Percentiles rank a stretch among this genome's conserved stretches.
Evolutionary conservation across 2,113 vertebrate genomes (phyloP).

Genomic region (Eleginops maclovinus): DNA sequence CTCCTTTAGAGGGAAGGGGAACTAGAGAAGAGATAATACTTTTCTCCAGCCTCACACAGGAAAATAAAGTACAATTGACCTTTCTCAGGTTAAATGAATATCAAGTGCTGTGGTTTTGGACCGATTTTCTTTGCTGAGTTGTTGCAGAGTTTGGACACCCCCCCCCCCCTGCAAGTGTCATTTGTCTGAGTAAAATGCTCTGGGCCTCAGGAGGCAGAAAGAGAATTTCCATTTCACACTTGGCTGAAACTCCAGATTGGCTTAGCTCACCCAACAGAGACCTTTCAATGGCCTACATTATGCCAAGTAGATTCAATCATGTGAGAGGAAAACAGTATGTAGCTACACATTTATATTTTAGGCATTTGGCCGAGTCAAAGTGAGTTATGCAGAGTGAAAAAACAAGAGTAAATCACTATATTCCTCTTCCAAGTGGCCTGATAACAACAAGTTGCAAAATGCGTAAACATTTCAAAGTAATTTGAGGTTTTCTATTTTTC

Average conservation of each 20-base stretch:
- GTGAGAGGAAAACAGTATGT: conserved; percentile 27
- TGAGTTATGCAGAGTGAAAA: conserved; percentile 12
- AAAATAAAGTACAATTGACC: neutral
- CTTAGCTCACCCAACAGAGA: conserved; percentile 34
- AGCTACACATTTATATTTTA: conserved; percentile 2
- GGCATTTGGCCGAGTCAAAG: neutral
- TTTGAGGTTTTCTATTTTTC: too few relatives aligned
- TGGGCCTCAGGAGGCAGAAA: conserved; percentile 40
- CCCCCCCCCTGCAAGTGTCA: conserved; percentile 12
- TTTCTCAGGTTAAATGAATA: neutral
- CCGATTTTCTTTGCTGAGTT: neutral
- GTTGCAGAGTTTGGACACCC: conserved; percentile 15
- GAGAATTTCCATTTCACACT: conserved; percentile 69
- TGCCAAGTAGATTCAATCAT: conserved; percentile 47
- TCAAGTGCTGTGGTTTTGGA: conserved; percentile 21
- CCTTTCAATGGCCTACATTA: conserved; percentile 44
- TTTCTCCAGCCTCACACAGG: neutral
- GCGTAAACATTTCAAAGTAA: too few relatives aligned
- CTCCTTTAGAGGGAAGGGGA: conserved; percentile 21
- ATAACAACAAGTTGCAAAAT: conserved; percentile 6
- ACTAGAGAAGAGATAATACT: too few relatives aligned
- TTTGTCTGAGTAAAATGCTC: conserved; percentile 42
- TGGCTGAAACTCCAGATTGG: conserved; percentile 59
- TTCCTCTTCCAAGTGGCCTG: neutral
- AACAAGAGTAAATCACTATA: neutral